phyloP scores from a whole-genome alignment of 2,797 vertebrate genomes.

The Arctocebus calabarensis region DNA sequence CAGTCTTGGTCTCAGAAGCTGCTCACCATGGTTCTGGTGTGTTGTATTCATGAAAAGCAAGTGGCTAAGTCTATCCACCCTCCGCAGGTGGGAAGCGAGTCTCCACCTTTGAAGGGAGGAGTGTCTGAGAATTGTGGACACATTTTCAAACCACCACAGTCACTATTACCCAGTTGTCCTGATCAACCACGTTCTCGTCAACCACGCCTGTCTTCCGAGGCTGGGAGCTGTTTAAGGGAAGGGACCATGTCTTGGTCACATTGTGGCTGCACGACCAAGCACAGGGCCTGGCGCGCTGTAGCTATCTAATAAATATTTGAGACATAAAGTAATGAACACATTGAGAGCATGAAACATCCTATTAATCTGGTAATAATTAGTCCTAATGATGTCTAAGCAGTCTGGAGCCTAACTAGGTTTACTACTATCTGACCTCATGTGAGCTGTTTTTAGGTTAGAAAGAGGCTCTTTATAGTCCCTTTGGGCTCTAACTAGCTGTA shows the following conservation, averaged over 20 bases:
- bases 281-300: not conserved
- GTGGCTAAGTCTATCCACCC: not conserved
- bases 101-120: not conserved
- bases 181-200: not conserved
- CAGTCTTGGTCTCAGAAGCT: not conserved
- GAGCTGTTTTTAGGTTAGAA: not conserved
- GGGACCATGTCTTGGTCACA: not conserved
- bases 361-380: not conserved
- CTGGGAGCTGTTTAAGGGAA: not conserved
- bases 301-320: not conserved
- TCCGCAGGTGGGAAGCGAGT: not conserved
- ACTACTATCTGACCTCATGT: no score
- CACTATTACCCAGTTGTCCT: not conserved
- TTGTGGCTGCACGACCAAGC: not conserved
- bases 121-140: not conserved
- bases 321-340: not conserved
- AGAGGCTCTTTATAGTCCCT: not conserved
- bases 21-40: not conserved
- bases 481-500: not conserved
- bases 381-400: fast-evolving
- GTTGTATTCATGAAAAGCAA: not conserved
- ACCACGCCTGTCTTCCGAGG: not conserved
- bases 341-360: not conserved
- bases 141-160: not conserved
- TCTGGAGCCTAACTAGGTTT: not conserved